Conservation (phyloP, 1,140 invertebrate species). For the Lysiphlebus fabarum region DNA sequence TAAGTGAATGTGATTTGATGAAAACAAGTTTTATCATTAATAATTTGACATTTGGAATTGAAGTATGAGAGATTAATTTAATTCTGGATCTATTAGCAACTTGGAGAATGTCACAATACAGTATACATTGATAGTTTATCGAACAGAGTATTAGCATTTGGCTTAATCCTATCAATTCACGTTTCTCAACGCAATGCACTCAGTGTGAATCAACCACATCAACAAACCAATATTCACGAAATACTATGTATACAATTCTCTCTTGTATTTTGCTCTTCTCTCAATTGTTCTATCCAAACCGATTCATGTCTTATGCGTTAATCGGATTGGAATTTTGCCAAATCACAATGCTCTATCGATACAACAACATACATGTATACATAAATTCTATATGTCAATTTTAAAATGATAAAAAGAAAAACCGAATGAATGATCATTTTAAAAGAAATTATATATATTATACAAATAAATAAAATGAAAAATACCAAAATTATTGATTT, state of each 20-base stretch:
- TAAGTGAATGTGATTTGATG: no score
- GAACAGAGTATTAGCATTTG: slow-evolving; percentile 26
- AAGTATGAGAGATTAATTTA: slow-evolving; percentile 3
- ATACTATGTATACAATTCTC: slow-evolving; percentile 7
- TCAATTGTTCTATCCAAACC: slow-evolving; percentile 19
- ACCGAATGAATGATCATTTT: slow-evolving; percentile 5
- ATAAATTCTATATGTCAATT: neutral
- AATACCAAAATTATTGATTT: no score
- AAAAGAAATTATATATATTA: neutral
- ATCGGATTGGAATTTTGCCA: slow-evolving; percentile 32
- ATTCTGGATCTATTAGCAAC: slow-evolving; percentile 23
- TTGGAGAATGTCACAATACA: slow-evolving; percentile 17
- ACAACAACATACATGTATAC: neutral
- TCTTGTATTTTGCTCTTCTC: no score
- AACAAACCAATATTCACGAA: slow-evolving; percentile 17
- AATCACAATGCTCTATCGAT: slow-evolving; percentile 7
- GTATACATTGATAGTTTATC: slow-evolving; percentile 19
- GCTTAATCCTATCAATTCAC: slow-evolving; percentile 36
- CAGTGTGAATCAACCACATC: slow-evolving; percentile 27
- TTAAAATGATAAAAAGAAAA: neutral
- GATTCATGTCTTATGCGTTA: slow-evolving; percentile 33
- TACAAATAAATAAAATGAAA: neutral
- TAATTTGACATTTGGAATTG: no score
- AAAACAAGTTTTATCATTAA: no score
- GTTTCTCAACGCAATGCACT: slow-evolving; percentile 24